These are phyloP conservation scores for Meloe dianella DNA, from an alignment of 2,888 invertebrate genomes.

Conservation along the genomic window DNA sequence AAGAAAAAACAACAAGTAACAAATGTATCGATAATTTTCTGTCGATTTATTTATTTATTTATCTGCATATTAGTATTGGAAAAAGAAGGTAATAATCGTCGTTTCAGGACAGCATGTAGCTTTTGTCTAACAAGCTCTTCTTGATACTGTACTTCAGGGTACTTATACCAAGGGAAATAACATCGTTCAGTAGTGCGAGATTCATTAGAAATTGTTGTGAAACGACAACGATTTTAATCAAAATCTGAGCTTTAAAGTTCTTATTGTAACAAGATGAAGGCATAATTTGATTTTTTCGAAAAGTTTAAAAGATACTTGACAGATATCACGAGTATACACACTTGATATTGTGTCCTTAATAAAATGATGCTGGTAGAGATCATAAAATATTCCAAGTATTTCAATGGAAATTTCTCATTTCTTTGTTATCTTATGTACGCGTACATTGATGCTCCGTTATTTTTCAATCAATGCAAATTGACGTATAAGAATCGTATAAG, in stretches of 20 bases:
- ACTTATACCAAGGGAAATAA: constrained; percentile 31
- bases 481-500: not conserved
- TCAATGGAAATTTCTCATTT: not conserved
- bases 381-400: not conserved
- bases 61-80: not conserved
- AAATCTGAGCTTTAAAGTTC: not conserved
- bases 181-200: not conserved
- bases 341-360: not conserved
- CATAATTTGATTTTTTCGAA: not conserved
- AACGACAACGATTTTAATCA: not conserved
- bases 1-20: too few species aligned
- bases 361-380: not conserved
- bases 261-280: not conserved
- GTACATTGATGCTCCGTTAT: not conserved
- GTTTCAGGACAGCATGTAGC: too few species aligned
- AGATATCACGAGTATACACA: not conserved
- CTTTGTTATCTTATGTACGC: too few species aligned
- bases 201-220: not conserved
- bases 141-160: constrained; percentile 27
- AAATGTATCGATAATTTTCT: not conserved
- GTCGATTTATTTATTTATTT: not conserved
- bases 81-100: too few species aligned
- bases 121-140: not conserved
- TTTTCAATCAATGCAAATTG: not conserved
- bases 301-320: constrained; percentile 1